Evolutionary conservation across 2,888 invertebrate species (phyloP), one percentile per base, ranked within the genome.

Genomic region (Thecophora atra): DNA sequence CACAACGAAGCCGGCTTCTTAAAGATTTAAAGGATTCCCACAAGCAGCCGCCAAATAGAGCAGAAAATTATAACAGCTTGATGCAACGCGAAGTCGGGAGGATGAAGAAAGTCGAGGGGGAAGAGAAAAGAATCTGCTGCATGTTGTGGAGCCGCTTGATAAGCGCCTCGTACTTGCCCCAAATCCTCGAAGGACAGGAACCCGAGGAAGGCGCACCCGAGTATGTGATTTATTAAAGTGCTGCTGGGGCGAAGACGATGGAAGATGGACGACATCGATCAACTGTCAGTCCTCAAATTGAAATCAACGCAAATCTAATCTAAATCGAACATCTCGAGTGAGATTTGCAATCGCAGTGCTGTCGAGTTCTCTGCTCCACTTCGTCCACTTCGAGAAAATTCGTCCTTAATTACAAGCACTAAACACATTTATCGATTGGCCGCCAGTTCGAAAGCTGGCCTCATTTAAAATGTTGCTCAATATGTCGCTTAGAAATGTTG

Each of bases 241-340:
- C 19, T 26, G 15, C 24, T 58, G 58, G 19, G 15, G 3, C 37
- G 17, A n/a, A 15, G 28, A 19, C 28, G 28, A 62, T 62, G 19
- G 64, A 44, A 47, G 28, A 51, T 28, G 19, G 24, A 26, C 3
- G 26, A 7, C 19, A 11, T 26, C 28, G 30, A 6, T 44, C 54
- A 15, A 56, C 56, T 58, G 56, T 56, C 67, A 67, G 67, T 54
- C 56, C 30, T 21, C 56, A 67, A 67, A 67, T 21, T 67, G 24
- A 56, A 37, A 54, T 24, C 67, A 67, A 42, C 67, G 54, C 56
- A 56, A 56, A 56, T 67, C 56, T 67, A 66, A 67, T 67, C 56
- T 24, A 21, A 56, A 19, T 30, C 11, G 67, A 42, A 24, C 28
- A 42, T 44, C 67, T 6, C n/a, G 30, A 30, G 30, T 30, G 30